phyloP scores from a whole-genome alignment of 2,113 vertebrate species.

The Electrona antarctica region DNA sequence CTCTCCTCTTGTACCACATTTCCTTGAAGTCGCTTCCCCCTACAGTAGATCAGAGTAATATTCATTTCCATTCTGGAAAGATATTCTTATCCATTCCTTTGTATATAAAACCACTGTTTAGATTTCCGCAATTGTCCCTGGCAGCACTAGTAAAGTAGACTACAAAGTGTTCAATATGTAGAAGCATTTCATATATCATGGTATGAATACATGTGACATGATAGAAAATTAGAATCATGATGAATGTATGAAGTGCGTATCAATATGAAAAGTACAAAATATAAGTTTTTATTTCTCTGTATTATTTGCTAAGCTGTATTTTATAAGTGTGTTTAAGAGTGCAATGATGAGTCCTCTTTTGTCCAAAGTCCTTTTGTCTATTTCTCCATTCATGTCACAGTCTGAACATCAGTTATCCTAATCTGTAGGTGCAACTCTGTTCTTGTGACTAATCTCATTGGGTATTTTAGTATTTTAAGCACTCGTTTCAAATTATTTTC shows the following conservation, averaged over 20 bases:
- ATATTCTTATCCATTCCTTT: slow-evolving; percentile 16
- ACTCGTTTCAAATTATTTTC: neutral
- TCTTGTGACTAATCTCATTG: slow-evolving; percentile 33
- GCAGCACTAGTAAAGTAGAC: slow-evolving; percentile 38
- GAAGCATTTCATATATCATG: slow-evolving; percentile 50
- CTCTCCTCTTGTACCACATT: neutral
- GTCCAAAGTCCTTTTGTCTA: slow-evolving; percentile 30
- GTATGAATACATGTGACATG: slow-evolving; percentile 60
- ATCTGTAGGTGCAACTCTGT: slow-evolving; percentile 33
- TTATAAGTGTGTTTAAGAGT: slow-evolving; percentile 33
- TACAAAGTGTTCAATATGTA: slow-evolving; percentile 48
- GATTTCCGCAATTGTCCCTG: slow-evolving; percentile 22
- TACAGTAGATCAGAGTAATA: slow-evolving; percentile 1
- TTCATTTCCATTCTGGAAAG: slow-evolving; percentile 21
- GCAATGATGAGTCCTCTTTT: slow-evolving; percentile 45
- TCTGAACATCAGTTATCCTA: slow-evolving; percentile 15
- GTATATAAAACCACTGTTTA: slow-evolving; percentile 49
- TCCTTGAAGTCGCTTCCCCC: slow-evolving; percentile 11
- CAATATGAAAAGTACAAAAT: slow-evolving; percentile 54
- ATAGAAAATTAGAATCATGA: slow-evolving; percentile 52
- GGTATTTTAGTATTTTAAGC: slow-evolving; percentile 1
- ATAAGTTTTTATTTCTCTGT: slow-evolving; percentile 55
- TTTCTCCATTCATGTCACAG: slow-evolving; percentile 21
- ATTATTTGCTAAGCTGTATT: slow-evolving; percentile 45
- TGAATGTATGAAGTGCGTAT: slow-evolving; percentile 61